A percentile compares a stretch with the other conserved stretches of the same genome.
Evolutionary conservation across 2,888 invertebrate genomes (phyloP).

Genomic region (Globia sparganii): DNA sequence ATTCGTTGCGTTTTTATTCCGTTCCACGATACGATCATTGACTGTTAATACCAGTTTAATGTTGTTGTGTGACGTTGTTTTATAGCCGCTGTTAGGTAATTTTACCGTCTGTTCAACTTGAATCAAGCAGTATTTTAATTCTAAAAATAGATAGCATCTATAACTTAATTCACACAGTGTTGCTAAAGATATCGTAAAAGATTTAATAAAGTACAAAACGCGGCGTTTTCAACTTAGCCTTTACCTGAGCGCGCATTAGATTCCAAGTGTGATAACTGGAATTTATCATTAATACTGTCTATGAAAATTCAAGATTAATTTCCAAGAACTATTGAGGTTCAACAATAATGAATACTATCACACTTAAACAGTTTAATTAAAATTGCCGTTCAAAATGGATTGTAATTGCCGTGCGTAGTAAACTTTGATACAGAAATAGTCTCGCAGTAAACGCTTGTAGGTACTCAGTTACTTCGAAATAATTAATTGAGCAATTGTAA

Average conservation of each 20-base stretch:
- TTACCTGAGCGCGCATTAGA: slow-evolving; percentile 32
- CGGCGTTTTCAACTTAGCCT: slow-evolving; percentile 22
- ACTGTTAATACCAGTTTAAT: slow-evolving; percentile 29
- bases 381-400: slow-evolving; percentile 65
- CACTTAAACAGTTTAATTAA: slow-evolving; percentile 68
- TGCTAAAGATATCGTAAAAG: slow-evolving; percentile 54
- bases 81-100: slow-evolving; percentile 47
- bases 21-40: slow-evolving; percentile 36
- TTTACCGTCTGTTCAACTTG: slow-evolving; percentile 40
- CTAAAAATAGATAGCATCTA: slow-evolving; percentile 31
- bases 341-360: slow-evolving; percentile 56
- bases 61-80: slow-evolving; percentile 39
- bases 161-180: slow-evolving; percentile 53
- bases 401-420: slow-evolving; percentile 65
- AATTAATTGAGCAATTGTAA: slow-evolving; percentile 78
- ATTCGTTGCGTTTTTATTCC: slow-evolving; percentile 48
- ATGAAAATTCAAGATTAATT: slow-evolving; percentile 43
- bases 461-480: slow-evolving; percentile 64
- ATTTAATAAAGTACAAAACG: slow-evolving; percentile 35
- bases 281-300: slow-evolving; percentile 36
- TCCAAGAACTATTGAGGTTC: slow-evolving; percentile 44
- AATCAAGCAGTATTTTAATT: slow-evolving; percentile 33
- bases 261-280: slow-evolving; percentile 41
- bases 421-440: slow-evolving; percentile 65
- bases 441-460: slow-evolving; percentile 39